A percentile compares a stretch with the other conserved stretches of the same genome.
Evolutionary conservation across 2,113 vertebrate genomes (phyloP).

Genomic region (Macquaria australasica): DNA sequence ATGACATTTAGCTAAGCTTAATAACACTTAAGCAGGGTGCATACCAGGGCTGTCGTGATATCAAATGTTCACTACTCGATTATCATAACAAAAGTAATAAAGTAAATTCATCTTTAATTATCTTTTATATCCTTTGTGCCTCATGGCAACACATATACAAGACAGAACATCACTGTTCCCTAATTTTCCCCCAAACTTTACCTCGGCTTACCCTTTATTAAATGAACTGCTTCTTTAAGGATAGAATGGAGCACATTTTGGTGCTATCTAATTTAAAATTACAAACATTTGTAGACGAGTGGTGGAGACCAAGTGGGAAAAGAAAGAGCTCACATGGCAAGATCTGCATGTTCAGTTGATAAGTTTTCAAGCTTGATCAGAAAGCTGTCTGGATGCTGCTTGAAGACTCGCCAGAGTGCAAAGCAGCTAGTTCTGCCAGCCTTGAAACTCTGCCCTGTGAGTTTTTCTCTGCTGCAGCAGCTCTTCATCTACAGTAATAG

Average conservation of each 20-base stretch:
- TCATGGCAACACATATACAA: neutral
- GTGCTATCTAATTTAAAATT: neutral
- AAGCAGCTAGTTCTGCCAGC: slow-evolving; percentile 44
- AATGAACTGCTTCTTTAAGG: neutral
- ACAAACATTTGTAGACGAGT: slow-evolving; percentile 3
- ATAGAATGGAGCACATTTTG: neutral
- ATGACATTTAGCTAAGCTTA: slow-evolving; percentile 32
- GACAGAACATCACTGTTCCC: neutral
- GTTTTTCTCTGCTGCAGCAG: slow-evolving; percentile 34
- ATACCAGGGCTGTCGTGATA: neutral
- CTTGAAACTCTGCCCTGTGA: slow-evolving; percentile 39
- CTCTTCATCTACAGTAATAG: slow-evolving; percentile 23
- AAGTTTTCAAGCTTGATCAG: slow-evolving; percentile 59
- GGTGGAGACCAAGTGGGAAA: neutral
- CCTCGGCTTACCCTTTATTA: neutral
- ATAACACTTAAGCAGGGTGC: neutral
- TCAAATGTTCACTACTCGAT: neutral
- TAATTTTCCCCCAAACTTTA: neutral
- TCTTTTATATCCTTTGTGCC: neutral
- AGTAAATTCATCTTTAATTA: neutral
- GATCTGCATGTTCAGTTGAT: slow-evolving; percentile 49
- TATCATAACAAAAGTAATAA: neutral
- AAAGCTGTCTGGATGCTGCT: slow-evolving; percentile 45
- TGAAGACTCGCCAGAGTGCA: slow-evolving; percentile 30
- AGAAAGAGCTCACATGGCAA: slow-evolving; percentile 15